A percentile compares a stretch with the other conserved stretches of the same genome.
phyloP scores from a whole-genome alignment of 2,113 vertebrate species.

The Heptranchias perlo region DNA sequence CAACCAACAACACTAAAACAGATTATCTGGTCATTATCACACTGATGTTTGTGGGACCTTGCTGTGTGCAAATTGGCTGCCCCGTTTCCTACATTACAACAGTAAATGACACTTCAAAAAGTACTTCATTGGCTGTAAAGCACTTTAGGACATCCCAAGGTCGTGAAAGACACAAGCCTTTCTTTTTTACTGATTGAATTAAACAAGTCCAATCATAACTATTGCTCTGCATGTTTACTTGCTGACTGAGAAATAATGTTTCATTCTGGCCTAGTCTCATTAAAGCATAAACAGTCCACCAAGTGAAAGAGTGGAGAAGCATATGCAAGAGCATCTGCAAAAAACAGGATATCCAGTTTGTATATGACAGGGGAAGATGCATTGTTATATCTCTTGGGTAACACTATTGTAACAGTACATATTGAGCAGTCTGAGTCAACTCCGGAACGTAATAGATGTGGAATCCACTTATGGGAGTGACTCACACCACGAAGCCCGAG shows the following conservation, averaged over 20 bases:
- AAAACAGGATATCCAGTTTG: not conserved
- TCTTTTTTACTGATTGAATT: not conserved
- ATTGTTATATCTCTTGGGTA: not conserved
- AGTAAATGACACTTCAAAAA: not conserved
- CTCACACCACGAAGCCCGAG: not conserved
- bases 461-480: not conserved
- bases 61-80: not conserved
- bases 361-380: not conserved
- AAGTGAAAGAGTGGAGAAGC: not conserved
- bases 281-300: not conserved
- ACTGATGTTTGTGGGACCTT: not conserved
- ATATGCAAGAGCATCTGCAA: not conserved
- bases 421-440: not conserved
- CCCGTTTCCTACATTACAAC: not conserved
- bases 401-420: not conserved
- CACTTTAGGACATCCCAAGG: not conserved
- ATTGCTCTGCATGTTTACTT: not conserved
- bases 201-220: not conserved
- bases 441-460: not conserved
- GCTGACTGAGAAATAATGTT: not conserved
- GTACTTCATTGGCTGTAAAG: not conserved
- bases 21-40: not conserved
- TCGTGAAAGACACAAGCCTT: not conserved
- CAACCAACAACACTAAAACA: not conserved
- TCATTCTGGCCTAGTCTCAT: not conserved